These are phyloP conservation scores for Dascyllus trimaculatus DNA, from an alignment of 2,113 vertebrate genomes.

Conservation along the genomic window DNA sequence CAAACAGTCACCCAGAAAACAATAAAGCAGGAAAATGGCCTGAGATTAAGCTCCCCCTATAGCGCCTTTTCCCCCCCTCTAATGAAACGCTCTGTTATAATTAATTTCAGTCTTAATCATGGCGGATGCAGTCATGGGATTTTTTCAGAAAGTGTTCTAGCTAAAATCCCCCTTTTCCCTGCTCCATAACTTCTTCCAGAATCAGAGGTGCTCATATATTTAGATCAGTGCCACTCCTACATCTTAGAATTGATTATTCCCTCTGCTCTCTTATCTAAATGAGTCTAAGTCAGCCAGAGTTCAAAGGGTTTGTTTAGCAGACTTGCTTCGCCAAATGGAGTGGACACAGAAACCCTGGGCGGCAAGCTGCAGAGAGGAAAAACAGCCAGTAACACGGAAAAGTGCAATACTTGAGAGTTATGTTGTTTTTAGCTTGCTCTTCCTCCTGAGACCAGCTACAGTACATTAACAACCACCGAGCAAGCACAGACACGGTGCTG, in stretches of 20 bases:
- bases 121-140: conserved; percentile 39
- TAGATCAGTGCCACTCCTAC: conserved; percentile 49
- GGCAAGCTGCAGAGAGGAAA: conserved; percentile 23
- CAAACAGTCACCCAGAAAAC: conserved; percentile 57
- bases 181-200: conserved; percentile 30
- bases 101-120: conserved; percentile 64
- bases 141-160: conserved; percentile 32
- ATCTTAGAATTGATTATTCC: conserved; percentile 52
- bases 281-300: conserved; percentile 61
- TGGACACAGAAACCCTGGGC: conserved; percentile 40
- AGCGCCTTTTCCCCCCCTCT: conserved; percentile 26
- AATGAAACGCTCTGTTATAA: conserved; percentile 65
- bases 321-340: conserved; percentile 36
- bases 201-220: conserved; percentile 70
- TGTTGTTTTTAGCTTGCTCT: conserved; percentile 43
- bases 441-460: conserved; percentile 58
- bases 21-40: conserved; percentile 53
- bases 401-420: conserved; percentile 57
- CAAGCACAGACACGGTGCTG: conserved; percentile 33
- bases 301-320: conserved; percentile 63
- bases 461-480: conserved; percentile 49
- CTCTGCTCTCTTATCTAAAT: conserved; percentile 50
- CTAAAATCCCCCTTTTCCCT: conserved; percentile 12
- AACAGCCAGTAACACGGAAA: conserved; percentile 10
- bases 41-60: conserved; percentile 49